Evolutionary conservation across 2,797 vertebrate species (phyloP).

Genomic region (Huso huso): DNA sequence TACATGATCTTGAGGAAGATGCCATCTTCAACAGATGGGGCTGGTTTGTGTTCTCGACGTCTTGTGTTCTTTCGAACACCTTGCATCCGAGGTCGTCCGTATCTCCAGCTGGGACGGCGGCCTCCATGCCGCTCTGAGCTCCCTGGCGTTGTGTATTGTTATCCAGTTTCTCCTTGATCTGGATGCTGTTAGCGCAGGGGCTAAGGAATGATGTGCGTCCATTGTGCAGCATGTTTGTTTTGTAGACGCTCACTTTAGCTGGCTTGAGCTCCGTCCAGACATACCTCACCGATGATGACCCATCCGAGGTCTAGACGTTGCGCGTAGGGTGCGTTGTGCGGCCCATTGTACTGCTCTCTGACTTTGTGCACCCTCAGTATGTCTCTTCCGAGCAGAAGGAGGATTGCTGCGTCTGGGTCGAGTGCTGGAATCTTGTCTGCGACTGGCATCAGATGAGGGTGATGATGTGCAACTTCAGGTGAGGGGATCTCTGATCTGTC

Average conservation of each 20-base stretch:
- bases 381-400: slow-evolving; percentile 9
- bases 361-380: slow-evolving; percentile 4
- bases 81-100: not conserved
- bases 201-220: not conserved
- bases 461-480: not conserved
- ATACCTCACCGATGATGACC: not conserved
- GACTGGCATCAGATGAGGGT: not conserved
- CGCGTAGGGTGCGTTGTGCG: too few relatives aligned
- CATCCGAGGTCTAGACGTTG: not conserved
- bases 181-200: not conserved
- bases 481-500: too few relatives aligned
- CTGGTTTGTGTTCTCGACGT: not conserved
- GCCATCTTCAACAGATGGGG: not conserved
- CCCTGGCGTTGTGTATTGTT: not conserved
- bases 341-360: slow-evolving; percentile 5
- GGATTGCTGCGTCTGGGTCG: not conserved
- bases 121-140: not conserved
- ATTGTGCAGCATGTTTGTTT: not conserved
- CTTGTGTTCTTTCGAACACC: not conserved
- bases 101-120: too few relatives aligned
- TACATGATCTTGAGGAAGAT: not conserved
- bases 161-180: not conserved
- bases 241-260: not conserved
- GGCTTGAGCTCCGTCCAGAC: not conserved
- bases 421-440: not conserved